These are phyloP conservation scores for Pollenia amentaria DNA, from an alignment of 2,888 invertebrate genomes.

Conservation along the genomic window DNA sequence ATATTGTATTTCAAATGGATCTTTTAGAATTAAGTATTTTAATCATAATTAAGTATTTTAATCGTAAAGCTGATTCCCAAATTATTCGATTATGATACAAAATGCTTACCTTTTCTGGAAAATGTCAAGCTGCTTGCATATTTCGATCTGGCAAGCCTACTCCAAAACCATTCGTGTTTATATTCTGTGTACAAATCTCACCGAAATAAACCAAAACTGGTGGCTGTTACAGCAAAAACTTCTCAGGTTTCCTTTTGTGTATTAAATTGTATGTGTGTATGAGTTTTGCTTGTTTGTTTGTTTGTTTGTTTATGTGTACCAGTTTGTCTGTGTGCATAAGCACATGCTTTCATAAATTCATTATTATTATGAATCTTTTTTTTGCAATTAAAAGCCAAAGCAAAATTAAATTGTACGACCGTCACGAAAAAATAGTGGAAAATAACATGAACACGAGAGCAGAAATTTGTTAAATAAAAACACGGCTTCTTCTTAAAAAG, in stretches of 20 bases:
- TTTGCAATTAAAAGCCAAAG: slow-evolving; percentile 61
- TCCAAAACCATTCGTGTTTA: neutral
- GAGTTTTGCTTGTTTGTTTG: no score
- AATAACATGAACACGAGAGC: neutral
- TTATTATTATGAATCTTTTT: slow-evolving; percentile 24
- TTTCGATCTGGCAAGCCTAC: no score
- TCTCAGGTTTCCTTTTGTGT: neutral
- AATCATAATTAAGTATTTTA: no score
- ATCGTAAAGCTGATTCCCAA: no score
- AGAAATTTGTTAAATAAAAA: neutral
- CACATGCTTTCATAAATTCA: slow-evolving; percentile 45
- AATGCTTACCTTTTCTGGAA: no score
- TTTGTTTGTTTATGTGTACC: no score
- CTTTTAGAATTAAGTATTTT: no score
- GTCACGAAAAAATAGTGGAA: neutral
- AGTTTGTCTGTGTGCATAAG: neutral
- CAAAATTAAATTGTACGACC: slow-evolving; percentile 61
- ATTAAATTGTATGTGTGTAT: neutral
- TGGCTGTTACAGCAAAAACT: slow-evolving; percentile 10
- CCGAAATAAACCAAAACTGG: slow-evolving; percentile 37
- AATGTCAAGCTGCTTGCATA: no score
- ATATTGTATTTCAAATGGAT: no score
- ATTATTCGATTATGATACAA: no score
- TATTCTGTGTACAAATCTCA: slow-evolving; percentile 26
- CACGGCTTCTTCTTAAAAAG: no score